These are phyloP conservation scores for Etheostoma nigrum DNA, from an alignment of 2,797 vertebrate genomes.

Conservation along the genomic window DNA sequence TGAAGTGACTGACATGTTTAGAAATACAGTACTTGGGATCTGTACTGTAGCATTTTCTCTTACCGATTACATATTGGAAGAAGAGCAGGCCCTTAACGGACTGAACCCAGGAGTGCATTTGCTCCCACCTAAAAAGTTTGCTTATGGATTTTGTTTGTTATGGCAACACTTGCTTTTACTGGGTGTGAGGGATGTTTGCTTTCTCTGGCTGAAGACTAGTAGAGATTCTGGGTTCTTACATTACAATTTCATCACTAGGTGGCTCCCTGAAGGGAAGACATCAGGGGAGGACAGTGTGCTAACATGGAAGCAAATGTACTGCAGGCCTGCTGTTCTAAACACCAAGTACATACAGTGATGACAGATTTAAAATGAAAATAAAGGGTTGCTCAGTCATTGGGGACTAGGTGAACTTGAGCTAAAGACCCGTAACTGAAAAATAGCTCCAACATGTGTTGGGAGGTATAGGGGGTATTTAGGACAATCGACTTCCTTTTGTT, in stretches of 20 bases:
- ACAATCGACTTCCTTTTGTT: slow-evolving; percentile 29
- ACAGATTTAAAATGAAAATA: neutral
- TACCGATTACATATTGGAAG: neutral
- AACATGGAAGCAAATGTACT: slow-evolving; percentile 15
- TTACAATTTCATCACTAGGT: slow-evolving; percentile 15
- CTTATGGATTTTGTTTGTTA: neutral
- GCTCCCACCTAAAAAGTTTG: neutral
- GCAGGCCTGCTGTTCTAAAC: slow-evolving; percentile 11
- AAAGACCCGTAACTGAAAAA: slow-evolving; percentile 25
- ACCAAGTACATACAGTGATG: slow-evolving; percentile 2
- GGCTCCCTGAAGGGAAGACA: slow-evolving; percentile 1
- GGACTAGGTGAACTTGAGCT: slow-evolving; percentile 7
- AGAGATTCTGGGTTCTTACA: slow-evolving; percentile 5
- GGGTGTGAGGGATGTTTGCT: neutral
- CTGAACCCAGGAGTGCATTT: neutral
- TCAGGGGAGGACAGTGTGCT: slow-evolving; percentile 1
- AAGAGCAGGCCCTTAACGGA: neutral
- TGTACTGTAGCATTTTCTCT: neutral
- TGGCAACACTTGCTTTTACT: neutral
- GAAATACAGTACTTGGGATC: slow-evolving; percentile 1
- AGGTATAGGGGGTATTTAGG: neutral
- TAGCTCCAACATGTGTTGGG: neutral
- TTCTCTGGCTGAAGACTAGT: neutral
- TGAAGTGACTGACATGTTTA: slow-evolving; percentile 6
- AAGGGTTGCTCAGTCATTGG: neutral